Evolutionary conservation across 1,140 invertebrate genomes (phyloP).

Genomic region (Dolichoris vasculosae): DNA sequence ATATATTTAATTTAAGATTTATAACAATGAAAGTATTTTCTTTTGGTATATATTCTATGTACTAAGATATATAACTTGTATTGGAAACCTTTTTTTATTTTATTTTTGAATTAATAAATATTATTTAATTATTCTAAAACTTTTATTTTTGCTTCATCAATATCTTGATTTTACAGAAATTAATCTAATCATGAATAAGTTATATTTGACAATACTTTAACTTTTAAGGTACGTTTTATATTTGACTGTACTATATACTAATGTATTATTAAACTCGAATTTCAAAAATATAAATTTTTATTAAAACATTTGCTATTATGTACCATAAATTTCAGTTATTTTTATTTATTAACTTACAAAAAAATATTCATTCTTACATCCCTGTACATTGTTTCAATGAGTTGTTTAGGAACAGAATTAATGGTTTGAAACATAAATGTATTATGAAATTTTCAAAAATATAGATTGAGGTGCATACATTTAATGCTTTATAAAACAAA

Average conservation of each 20-base stretch:
- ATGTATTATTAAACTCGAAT: constrained; percentile 24
- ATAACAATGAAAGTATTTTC: neutral
- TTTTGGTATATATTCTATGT: neutral
- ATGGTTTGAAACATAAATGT: constrained; percentile 2
- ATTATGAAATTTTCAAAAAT: neutral
- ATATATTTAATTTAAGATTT: neutral
- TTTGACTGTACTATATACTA: neutral
- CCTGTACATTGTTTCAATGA: constrained; percentile 40
- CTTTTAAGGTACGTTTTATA: constrained; percentile 1
- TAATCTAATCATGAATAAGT: constrained; percentile 16
- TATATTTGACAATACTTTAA: constrained; percentile 10
- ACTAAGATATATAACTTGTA: neutral
- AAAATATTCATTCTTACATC: constrained; percentile 41
- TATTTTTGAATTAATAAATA: constrained; percentile 13
- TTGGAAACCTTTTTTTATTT: constrained; percentile 37
- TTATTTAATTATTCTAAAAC: constrained; percentile 24
- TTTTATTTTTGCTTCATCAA: constrained; percentile 5
- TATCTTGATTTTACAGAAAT: constrained; percentile 28
- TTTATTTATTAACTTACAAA: constrained; percentile 37
- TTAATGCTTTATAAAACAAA: neutral
- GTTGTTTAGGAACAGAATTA: constrained; percentile 48
- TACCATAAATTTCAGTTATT: constrained; percentile 26
- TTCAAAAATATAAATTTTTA: constrained; percentile 49
- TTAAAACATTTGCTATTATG: constrained; percentile 23
- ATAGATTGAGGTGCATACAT: neutral